phyloP scores from a whole-genome alignment of 1,140 invertebrate species.

The Galleria mellonella region DNA sequence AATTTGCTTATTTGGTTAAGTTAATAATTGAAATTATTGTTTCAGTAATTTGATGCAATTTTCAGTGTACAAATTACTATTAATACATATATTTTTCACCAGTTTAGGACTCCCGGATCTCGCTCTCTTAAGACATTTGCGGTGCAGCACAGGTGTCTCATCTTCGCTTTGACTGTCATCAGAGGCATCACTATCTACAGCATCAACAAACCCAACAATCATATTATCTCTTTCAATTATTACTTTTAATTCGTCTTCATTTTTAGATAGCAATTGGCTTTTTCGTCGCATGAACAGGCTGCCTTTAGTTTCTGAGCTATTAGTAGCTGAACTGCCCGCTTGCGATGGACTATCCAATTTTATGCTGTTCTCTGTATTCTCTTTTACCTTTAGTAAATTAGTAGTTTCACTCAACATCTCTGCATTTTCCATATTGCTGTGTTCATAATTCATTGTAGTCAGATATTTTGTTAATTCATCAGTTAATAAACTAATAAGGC shows the following conservation, averaged over 20 bases:
- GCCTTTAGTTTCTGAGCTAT: conserved; percentile 12
- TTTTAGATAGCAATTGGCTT: conserved; percentile 27
- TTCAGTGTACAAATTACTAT: too few relatives aligned
- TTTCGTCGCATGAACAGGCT: conserved; percentile 33
- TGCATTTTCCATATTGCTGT: conserved; percentile 29
- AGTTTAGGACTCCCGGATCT: conserved; percentile 37
- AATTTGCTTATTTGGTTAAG: too few relatives aligned
- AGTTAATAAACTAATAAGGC: conserved; percentile 56
- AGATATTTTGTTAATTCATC: conserved; percentile 57
- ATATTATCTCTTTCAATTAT: conserved; percentile 67
- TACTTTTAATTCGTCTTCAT: conserved; percentile 53
- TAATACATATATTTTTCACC: conserved; percentile 21
- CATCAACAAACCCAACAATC: conserved; percentile 60
- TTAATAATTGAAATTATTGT: too few relatives aligned
- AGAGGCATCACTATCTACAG: conserved; percentile 45
- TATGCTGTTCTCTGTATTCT: conserved; percentile 3
- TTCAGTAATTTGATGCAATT: too few relatives aligned
- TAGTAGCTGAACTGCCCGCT: not conserved
- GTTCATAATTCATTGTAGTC: conserved; percentile 63
- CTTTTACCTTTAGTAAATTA: conserved; percentile 10
- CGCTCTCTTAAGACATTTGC: conserved; percentile 34
- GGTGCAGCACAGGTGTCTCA: conserved; percentile 13
- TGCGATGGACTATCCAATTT: not conserved
- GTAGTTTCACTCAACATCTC: conserved; percentile 10
- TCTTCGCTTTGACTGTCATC: conserved; percentile 47